phyloP scores from a whole-genome alignment of 2,888 invertebrate species.

The Eledone cirrhosa region DNA sequence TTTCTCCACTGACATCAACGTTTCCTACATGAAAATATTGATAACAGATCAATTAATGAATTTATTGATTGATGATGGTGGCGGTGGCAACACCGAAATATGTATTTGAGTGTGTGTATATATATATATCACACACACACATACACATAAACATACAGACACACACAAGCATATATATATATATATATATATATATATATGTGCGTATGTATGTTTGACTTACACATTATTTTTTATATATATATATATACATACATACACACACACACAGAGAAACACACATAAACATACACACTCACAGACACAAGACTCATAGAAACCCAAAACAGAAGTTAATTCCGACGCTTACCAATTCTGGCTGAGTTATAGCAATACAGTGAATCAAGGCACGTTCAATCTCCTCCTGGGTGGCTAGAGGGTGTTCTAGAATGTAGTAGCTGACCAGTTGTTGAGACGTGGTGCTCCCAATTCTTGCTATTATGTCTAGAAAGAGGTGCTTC shows the following conservation, averaged over 20 bases:
- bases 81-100: no score
- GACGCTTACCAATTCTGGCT: constrained; percentile 32
- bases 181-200: not conserved
- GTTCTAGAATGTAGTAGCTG: constrained; percentile 37
- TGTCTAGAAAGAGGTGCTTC: constrained; percentile 43
- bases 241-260: no score
- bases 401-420: constrained; percentile 29
- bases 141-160: not conserved
- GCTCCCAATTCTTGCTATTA: constrained; percentile 41
- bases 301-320: not conserved
- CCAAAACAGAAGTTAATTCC: no score
- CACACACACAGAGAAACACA: no score
- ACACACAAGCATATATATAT: not conserved
- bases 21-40: not conserved
- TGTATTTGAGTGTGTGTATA: not conserved
- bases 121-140: no score
- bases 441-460: constrained; percentile 40
- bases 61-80: not conserved
- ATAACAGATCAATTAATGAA: not conserved
- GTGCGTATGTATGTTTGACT: rapidly evolving
- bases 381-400: constrained; percentile 36
- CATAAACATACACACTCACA: no score
- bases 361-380: constrained; percentile 34
- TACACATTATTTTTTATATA: no score
- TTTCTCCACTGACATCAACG: not conserved